phyloP scores from a whole-genome alignment of 2,797 vertebrate genomes.

The Enteromius mattozi region DNA sequence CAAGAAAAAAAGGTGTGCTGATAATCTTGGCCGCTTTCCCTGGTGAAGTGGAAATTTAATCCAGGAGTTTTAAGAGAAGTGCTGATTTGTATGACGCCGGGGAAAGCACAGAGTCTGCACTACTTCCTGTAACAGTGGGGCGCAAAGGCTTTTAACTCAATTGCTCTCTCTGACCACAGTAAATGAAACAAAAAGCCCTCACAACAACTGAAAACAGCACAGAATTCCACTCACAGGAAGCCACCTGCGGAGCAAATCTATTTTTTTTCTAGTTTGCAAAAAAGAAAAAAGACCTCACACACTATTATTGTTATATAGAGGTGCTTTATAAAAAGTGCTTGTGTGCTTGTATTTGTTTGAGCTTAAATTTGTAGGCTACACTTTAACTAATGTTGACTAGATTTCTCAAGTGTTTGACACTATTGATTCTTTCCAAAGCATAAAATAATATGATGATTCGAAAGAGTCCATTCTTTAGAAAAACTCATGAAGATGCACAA shows the following conservation, averaged over 20 bases:
- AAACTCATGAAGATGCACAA: background rate
- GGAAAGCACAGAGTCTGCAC: conserved; percentile 32
- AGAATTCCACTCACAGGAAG: background rate
- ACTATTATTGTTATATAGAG: background rate
- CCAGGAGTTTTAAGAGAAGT: conserved; percentile 33
- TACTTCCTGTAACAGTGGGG: conserved; percentile 37
- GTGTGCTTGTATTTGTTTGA: background rate
- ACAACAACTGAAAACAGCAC: conserved; percentile 26
- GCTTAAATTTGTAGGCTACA: background rate
- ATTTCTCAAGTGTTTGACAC: background rate
- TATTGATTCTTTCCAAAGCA: background rate
- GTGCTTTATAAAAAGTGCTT: background rate
- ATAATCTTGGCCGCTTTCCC: conserved; percentile 33
- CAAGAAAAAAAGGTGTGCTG: conserved; percentile 16
- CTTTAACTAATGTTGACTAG: background rate
- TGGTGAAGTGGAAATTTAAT: conserved; percentile 45
- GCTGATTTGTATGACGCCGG: conserved; percentile 23
- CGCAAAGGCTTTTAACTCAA: conserved; percentile 46
- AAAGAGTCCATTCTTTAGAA: background rate
- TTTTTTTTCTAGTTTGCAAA: background rate
- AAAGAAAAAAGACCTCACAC: background rate
- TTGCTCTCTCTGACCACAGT: conserved; percentile 42
- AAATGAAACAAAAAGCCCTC: conserved; percentile 23
- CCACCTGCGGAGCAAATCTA: background rate
- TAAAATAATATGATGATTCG: background rate